phyloP scores from a whole-genome alignment of 2,888 invertebrate species.

The Rhingia campestris region DNA sequence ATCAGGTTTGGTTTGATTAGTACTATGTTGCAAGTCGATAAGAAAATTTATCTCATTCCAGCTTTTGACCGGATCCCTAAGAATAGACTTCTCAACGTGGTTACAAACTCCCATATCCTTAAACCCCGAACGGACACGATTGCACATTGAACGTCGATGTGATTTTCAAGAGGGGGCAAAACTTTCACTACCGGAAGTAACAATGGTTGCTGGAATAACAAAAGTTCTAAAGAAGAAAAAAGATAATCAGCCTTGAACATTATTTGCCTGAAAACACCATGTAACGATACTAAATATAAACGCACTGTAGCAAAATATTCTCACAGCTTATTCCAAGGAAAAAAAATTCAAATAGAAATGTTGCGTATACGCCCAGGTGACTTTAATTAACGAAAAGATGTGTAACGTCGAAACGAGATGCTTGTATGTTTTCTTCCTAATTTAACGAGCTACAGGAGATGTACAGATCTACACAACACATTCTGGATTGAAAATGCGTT shows the following conservation, averaged over 20 bases:
- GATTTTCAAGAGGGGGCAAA: conserved; percentile 83
- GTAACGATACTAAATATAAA: neutral
- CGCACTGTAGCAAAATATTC: neutral
- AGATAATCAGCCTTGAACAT: conserved; percentile 69
- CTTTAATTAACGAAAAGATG: conserved; percentile 43
- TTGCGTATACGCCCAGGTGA: conserved; percentile 41
- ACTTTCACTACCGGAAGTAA: conserved; percentile 82
- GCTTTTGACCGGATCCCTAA: conserved; percentile 83
- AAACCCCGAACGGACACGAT: conserved; percentile 82
- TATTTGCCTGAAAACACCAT: neutral
- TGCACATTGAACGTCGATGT: conserved; percentile 82
- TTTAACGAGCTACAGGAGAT: neutral
- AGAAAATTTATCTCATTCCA: conserved; percentile 70
- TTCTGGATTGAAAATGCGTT: conserved; percentile 17
- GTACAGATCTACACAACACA: neutral
- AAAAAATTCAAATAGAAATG: conserved; percentile 8
- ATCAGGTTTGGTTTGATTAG: conserved; percentile 85
- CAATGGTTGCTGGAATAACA: conserved; percentile 82
- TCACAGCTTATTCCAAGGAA: neutral
- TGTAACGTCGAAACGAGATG: conserved; percentile 18
- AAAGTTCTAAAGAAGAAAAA: conserved; percentile 81
- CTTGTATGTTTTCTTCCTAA: conserved; percentile 24
- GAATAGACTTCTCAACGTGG: conserved; percentile 83
- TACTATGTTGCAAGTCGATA: too few relatives aligned
- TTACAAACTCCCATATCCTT: conserved; percentile 83